Conservation (phyloP, 2,888 invertebrate species). For the Priapulus caudatus region DNA sequence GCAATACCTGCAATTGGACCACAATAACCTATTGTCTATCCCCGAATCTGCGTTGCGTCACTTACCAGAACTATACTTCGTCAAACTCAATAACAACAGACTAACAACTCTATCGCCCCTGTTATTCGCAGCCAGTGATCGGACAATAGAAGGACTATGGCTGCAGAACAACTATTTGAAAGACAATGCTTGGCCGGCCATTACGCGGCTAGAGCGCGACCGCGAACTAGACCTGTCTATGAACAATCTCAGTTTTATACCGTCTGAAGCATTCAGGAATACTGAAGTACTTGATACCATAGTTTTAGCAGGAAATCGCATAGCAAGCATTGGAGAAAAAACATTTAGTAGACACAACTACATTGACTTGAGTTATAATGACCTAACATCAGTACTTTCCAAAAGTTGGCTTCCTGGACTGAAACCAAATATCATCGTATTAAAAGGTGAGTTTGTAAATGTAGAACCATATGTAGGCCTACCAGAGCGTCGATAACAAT, state of each 20-base stretch:
- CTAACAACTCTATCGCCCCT: not conserved
- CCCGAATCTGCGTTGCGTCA: not conserved
- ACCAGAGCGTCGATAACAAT: too few species aligned
- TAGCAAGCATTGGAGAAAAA: not conserved
- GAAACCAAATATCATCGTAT: not conserved
- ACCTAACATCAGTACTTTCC: not conserved
- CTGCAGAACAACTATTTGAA: not conserved
- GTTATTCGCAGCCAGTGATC: not conserved
- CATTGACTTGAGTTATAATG: constrained; percentile 1
- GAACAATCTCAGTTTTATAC: not conserved
- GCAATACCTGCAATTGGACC: not conserved
- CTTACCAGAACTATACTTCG: not conserved
- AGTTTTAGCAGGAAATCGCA: not conserved
- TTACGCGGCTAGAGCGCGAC: not conserved
- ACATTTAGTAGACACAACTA: not conserved
- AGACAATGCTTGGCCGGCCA: not conserved
- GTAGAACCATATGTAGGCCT: too few species aligned
- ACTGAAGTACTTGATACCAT: not conserved
- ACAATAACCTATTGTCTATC: not conserved
- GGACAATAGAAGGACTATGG: not conserved
- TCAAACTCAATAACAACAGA: constrained; percentile 1
- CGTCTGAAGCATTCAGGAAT: not conserved
- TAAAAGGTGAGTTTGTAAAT: not conserved
- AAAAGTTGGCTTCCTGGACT: not conserved
- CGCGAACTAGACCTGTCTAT: not conserved